Evolutionary conservation across 2,113 vertebrate genomes (phyloP).

Genomic region (human (Homo sapiens)): DNA sequence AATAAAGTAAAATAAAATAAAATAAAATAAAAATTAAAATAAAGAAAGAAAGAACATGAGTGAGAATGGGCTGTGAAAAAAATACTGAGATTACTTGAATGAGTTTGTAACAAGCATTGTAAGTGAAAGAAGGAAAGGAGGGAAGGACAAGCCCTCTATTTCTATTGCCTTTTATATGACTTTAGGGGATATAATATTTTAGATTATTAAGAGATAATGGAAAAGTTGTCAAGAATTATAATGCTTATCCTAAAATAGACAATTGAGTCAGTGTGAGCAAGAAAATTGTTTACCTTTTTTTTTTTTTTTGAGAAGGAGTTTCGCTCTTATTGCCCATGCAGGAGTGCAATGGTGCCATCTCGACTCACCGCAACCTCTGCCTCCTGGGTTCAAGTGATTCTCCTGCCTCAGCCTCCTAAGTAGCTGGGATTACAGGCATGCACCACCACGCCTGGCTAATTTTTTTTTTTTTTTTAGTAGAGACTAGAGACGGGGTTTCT

Average conservation of each 20-base stretch:
- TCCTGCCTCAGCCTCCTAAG: too few relatives aligned
- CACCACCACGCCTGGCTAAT: too few relatives aligned
- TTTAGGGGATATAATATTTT: neutral
- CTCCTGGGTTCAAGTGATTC: too few relatives aligned
- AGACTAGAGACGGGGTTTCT: too few relatives aligned
- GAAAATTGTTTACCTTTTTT: neutral
- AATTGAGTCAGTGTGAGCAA: neutral
- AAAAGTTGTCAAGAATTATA: neutral
- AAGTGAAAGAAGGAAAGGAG: neutral
- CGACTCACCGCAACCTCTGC: too few relatives aligned
- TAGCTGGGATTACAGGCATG: too few relatives aligned
- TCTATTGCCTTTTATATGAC: neutral
- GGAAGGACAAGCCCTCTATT: neutral
- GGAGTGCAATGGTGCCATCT: too few relatives aligned
- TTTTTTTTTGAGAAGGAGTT: too few relatives aligned
- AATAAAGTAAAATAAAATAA: too few relatives aligned
- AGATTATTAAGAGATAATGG: neutral
- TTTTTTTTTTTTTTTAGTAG: too few relatives aligned
- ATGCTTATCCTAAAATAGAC: neutral
- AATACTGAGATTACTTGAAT: neutral
- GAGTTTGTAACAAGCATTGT: neutral
- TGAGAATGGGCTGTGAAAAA: neutral
- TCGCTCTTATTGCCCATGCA: too few relatives aligned
- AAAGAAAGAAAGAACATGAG: neutral
- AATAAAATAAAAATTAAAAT: too few relatives aligned